These are phyloP conservation scores for Microhierax caerulescens DNA, from an alignment of 2,797 vertebrate genomes.

Conservation along the genomic window DNA sequence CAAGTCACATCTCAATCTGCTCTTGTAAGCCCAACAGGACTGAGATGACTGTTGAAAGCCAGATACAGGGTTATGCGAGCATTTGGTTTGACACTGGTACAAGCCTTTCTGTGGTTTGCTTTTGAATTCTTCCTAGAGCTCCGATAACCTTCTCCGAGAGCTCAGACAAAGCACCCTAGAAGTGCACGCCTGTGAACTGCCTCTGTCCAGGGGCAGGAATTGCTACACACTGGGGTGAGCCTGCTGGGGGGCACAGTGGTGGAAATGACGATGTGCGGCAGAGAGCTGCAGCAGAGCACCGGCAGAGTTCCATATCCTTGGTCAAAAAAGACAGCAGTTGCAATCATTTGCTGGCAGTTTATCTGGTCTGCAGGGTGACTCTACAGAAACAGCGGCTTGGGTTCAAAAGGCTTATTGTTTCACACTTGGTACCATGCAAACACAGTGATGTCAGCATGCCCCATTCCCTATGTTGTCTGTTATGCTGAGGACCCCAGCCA, in stretches of 20 bases:
- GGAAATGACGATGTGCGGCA: rapidly evolving
- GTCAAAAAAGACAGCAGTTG: background rate
- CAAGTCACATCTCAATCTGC: background rate
- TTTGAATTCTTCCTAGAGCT: background rate
- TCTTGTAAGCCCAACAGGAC: background rate
- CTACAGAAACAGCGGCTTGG: background rate
- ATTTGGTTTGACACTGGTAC: background rate
- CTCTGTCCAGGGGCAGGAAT: background rate
- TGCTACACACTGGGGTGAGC: rapidly evolving
- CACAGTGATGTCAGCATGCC: background rate
- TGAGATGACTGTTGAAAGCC: background rate
- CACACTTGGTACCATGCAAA: background rate
- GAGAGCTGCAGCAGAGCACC: background rate
- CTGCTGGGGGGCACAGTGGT: rapidly evolving
- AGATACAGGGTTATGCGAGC: rapidly evolving
- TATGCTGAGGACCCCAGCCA: background rate
- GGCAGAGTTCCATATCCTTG: background rate
- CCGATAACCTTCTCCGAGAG: background rate
- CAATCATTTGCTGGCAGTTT: rapidly evolving
- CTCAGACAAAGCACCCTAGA: background rate
- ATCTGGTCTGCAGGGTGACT: background rate
- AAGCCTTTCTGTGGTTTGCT: background rate
- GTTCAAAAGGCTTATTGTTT: background rate
- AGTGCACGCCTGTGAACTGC: rapidly evolving
- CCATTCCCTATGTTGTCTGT: rapidly evolving